A percentile compares a stretch with the other conserved stretches of the same genome.
Conservation (phyloP, 2,113 vertebrate species). For the Ovis aries region DNA sequence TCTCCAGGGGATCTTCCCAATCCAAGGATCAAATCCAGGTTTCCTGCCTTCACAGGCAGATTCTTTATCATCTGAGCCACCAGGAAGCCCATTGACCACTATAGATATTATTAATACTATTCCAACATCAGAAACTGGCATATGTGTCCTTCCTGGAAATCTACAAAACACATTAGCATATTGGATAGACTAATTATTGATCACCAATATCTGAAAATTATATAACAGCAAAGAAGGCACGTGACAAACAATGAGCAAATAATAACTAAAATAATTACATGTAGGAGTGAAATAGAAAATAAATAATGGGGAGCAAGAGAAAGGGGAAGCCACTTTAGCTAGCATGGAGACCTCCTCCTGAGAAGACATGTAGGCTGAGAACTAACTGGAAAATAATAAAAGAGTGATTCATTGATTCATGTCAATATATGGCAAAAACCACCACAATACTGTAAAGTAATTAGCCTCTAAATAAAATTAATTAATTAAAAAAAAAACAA, state of each 20-base stretch:
- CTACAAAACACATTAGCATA: neutral
- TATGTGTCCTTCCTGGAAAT: neutral
- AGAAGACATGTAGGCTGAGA: neutral
- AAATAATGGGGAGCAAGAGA: neutral
- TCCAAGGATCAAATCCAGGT: fast-evolving
- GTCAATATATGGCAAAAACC: neutral
- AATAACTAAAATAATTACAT: neutral
- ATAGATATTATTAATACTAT: neutral
- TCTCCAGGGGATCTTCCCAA: neutral
- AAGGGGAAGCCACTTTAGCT: neutral
- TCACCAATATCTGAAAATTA: neutral
- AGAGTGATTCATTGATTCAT: neutral
- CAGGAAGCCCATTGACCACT: neutral
- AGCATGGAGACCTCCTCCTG: neutral
- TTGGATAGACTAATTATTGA: neutral
- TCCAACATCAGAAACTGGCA: neutral
- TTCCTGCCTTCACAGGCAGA: neutral
- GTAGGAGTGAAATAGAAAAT: neutral
- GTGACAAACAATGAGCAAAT: neutral
- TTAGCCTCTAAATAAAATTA: neutral
- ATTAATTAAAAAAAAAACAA: neutral
- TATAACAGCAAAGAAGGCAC: neutral
- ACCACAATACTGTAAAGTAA: neutral
- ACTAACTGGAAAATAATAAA: neutral
- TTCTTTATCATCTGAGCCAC: neutral